Evolutionary conservation across 2,113 vertebrate species (phyloP).

Genomic region (Tringa solitaria): DNA sequence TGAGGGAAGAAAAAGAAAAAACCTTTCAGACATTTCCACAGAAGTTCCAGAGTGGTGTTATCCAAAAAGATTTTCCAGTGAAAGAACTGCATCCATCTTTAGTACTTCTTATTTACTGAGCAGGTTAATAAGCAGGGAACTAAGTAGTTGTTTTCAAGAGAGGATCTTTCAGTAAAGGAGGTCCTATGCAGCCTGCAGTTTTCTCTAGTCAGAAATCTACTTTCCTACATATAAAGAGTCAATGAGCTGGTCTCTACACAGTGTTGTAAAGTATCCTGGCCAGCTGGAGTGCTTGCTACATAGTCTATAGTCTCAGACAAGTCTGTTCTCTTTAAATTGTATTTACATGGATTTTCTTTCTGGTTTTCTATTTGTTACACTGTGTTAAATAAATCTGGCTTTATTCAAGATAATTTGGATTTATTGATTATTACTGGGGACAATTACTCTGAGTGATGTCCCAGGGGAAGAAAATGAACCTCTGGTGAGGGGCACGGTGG

Average conservation of each 20-base stretch:
- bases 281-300: not conserved
- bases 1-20: not conserved
- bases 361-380: slow-evolving; percentile 65
- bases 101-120: not conserved
- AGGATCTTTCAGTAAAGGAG: not conserved
- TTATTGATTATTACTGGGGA: slow-evolving; percentile 67
- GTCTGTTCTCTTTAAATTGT: slow-evolving; percentile 47
- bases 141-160: not conserved
- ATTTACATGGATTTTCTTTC: slow-evolving; percentile 70
- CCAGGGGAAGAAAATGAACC: slow-evolving; percentile 48
- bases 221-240: not conserved
- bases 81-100: not conserved
- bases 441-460: slow-evolving; percentile 56
- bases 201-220: not conserved
- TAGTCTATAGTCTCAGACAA: slow-evolving; percentile 33
- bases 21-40: not conserved
- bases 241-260: not conserved
- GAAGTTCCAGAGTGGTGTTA: not conserved
- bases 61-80: not conserved
- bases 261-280: not conserved
- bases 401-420: slow-evolving; percentile 71
- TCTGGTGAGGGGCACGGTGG: not conserved
- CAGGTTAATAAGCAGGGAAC: not conserved
- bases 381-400: slow-evolving; percentile 67
- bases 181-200: not conserved